Base-by-base conservation (phyloP, 30 jellyfish, hydroid and myxozoan species). In the Pelagia noctiluca region DNA sequence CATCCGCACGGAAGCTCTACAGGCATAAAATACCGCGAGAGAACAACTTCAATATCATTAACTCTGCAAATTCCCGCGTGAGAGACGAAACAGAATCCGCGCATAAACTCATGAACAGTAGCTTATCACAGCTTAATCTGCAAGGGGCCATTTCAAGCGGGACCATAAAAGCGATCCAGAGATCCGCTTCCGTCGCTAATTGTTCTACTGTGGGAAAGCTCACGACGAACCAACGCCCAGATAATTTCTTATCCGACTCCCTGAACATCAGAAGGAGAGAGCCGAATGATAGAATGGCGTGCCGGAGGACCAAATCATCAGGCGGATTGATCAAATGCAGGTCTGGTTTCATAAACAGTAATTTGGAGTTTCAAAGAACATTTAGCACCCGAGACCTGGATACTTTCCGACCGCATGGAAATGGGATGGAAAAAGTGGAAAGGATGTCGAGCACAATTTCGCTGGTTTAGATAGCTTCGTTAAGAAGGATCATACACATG, bases 61-160 rank as follows among this genome's bases (percentile, higher is more conserved):
- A 52, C 26, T 52, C 21, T 25, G 26, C 68, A 3, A 19, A 19
- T 8, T 10, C 7, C 21, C 26, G 68, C 26, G 7, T 8, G 28
- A 52, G 26, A 52, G 68, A 52, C 68, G 30, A 8, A 19, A 30
- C 16, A 19, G 26, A 52, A 4, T 19, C 68, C 2, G 26, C 48
- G 10, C 57, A 50, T 10, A 65, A 66, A 22, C 25, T 10, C 21
- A 68, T 81, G 7, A 81, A 48, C 60, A 57, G 76, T n/a, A 65
- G 91, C 48, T 53, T 81, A 54, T 65, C 91, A 23, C 91, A 66
- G 71, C 71, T 81, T 19, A 81, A 81, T 37, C 63, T 81, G n/a
- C 81, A 81, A 29, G 84, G 91, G 30, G 91, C 91, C 32, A 81
- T 81, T 67, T 81, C 91, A 13, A 81, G 71, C 37, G 50, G 74